phyloP scores from a whole-genome alignment of 2,797 vertebrate species.

The Sitta carolinensis region DNA sequence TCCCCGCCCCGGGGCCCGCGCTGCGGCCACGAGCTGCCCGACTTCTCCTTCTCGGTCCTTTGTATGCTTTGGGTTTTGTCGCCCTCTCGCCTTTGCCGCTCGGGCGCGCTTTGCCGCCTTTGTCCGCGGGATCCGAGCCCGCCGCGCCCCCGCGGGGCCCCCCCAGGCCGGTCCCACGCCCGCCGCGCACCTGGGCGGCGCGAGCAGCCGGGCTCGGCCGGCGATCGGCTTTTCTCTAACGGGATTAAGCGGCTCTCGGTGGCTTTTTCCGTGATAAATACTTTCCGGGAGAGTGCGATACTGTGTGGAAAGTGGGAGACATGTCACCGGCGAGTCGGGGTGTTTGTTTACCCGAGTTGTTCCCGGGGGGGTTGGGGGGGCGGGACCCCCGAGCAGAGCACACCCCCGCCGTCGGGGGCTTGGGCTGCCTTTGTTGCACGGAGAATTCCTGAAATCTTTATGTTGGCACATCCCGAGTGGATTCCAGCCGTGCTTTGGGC shows the following conservation, averaged over 20 bases:
- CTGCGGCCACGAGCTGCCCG: neutral
- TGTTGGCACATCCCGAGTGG: slow-evolving; percentile 50
- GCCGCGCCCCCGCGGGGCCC: neutral
- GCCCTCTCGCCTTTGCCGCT: neutral
- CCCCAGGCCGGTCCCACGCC: neutral
- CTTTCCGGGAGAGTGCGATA: slow-evolving; percentile 31
- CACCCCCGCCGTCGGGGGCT: neutral
- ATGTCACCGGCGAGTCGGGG: neutral
- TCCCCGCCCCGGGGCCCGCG: neutral
- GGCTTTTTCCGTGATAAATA: slow-evolving; percentile 14
- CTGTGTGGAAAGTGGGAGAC: neutral
- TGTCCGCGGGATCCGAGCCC: neutral
- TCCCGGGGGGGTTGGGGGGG: neutral
- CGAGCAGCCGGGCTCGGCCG: neutral
- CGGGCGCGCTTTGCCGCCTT: neutral
- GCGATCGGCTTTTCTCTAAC: slow-evolving; percentile 24
- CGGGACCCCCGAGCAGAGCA: neutral
- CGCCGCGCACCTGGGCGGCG: neutral
- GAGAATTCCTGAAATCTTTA: slow-evolving; percentile 22
- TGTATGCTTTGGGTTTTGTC: neutral
- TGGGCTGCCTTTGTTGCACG: neutral
- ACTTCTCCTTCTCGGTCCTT: neutral
- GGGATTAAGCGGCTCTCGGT: slow-evolving; percentile 33
- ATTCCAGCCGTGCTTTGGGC: slow-evolving; percentile 68
- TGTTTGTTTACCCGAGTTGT: neutral